Conservation (phyloP, 2,888 invertebrate genomes). For the Ichneumon xanthorius region DNA sequence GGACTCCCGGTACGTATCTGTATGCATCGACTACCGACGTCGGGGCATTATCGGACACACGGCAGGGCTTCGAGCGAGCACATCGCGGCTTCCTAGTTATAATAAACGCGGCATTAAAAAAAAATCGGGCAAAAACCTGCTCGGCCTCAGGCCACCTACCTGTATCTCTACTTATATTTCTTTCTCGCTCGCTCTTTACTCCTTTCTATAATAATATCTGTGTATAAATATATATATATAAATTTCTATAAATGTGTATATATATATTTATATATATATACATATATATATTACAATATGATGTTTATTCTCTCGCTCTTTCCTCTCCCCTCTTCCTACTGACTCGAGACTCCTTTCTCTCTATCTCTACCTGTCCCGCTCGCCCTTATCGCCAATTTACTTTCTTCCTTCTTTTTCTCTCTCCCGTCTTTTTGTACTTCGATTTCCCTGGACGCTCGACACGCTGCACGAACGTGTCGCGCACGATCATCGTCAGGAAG, state of each 20-base stretch:
- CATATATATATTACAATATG: neutral
- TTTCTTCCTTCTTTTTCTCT: conserved; percentile 61
- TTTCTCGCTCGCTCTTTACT: conserved; percentile 53
- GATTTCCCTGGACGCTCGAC: conserved; percentile 54
- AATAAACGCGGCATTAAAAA: conserved; percentile 78
- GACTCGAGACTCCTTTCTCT: conserved; percentile 36
- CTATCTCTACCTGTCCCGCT: conserved; percentile 47
- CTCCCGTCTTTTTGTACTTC: conserved; percentile 65
- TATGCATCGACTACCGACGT: conserved; percentile 45
- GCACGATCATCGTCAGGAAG: conserved; percentile 36
- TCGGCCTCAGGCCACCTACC: conserved; percentile 80
- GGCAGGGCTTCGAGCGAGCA: conserved; percentile 55
- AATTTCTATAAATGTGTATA: neutral
- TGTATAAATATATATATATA: conserved; percentile 13
- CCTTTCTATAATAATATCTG: conserved; percentile 46
- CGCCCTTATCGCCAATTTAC: conserved; percentile 57
- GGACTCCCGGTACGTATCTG: conserved; percentile 28
- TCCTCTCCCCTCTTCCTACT: conserved; percentile 42
- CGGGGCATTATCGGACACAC: conserved; percentile 64
- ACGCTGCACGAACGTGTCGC: conserved; percentile 51
- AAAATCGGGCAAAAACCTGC: conserved; percentile 82
- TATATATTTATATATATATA: neutral
- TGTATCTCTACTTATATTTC: conserved; percentile 37
- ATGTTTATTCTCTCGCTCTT: conserved; percentile 32
- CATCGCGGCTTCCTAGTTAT: conserved; percentile 79